phyloP scores from a whole-genome alignment of 2,888 invertebrate species.

The Dinocampus coccinellae region DNA sequence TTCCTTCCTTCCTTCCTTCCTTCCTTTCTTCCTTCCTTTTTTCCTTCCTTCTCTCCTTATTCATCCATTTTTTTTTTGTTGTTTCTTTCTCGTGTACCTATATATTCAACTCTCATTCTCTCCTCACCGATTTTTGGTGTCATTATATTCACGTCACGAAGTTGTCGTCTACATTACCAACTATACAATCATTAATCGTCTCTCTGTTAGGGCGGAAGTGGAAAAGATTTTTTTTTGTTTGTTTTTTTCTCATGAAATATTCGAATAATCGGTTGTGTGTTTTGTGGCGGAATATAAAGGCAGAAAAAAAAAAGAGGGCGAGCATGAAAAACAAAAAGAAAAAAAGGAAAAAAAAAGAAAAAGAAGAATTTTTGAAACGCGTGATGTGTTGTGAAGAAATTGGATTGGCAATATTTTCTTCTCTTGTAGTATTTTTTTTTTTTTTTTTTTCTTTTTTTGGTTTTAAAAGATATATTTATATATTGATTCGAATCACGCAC shows the following conservation, averaged over 20 bases:
- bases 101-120: not conserved
- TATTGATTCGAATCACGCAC: conserved; percentile 25
- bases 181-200: conserved; percentile 14
- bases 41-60: too few relatives aligned
- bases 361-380: not conserved
- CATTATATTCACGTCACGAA: not conserved
- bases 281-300: not conserved
- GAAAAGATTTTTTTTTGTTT: not conserved
- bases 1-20: too few relatives aligned
- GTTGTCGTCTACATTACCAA: not conserved
- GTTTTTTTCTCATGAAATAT: not conserved
- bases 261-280: not conserved
- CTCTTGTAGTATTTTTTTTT: not conserved
- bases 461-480: conserved; percentile 4
- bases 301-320: too few relatives aligned
- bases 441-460: not conserved
- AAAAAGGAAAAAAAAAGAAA: not conserved
- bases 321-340: not conserved
- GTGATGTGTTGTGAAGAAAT: not conserved
- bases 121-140: not conserved
- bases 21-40: too few relatives aligned
- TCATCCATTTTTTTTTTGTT: too few relatives aligned
- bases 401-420: conserved; percentile 10
- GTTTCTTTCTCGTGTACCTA: too few relatives aligned
- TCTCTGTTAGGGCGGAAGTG: not conserved